Base-by-base conservation (phyloP, 2,113 vertebrate species). In the Ictidomys tridecemlineatus region DNA sequence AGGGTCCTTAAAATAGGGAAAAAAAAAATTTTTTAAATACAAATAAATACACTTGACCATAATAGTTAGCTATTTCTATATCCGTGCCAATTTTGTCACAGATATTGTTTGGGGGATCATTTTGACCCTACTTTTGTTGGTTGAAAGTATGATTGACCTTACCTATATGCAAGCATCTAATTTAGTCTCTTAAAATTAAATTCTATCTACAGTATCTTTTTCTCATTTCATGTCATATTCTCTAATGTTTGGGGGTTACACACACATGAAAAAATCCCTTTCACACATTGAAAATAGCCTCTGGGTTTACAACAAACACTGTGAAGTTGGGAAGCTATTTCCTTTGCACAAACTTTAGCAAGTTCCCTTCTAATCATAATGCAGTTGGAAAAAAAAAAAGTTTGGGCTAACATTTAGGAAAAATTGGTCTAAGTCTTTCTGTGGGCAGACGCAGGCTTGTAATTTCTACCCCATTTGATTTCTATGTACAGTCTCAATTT, bases 301-400 rank as follows among this genome's bases (percentile, higher is more conserved):
- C 98, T 98, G 98, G 98, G 98, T 99, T 99, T 99, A 98, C 98
- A 98, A 98, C 98, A 98, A 99, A 99, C 99, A 99, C 99, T 99
- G 99, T 99, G 99, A 99, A 97, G 97, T 98, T 97, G 97, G 98
- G 95, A 98, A 97, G 98, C 86, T 97, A 92, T 98, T 99, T 98
- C 98, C 97, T 98, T 98, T 97, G 65, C 93, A 83, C 97, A 97
- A 98, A 78, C 96, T 97, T 98, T 93, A 95, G 97, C 96, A 97
- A 86, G n/a, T 56, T 18, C 18, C 91, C 95, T 93, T 96, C 79
- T 65, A 96, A 95, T 97, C 94, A 73, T 97, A 96, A 97, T 67
- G 92, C 98, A 95, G 85, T 97, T 97, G 96, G 93, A 97, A 94
- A 96, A 97, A 94, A 94, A 73, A 73, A 97, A 95, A 79, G 85